Conservation (phyloP, 2,113 vertebrate species). For the Carassius carassius region DNA sequence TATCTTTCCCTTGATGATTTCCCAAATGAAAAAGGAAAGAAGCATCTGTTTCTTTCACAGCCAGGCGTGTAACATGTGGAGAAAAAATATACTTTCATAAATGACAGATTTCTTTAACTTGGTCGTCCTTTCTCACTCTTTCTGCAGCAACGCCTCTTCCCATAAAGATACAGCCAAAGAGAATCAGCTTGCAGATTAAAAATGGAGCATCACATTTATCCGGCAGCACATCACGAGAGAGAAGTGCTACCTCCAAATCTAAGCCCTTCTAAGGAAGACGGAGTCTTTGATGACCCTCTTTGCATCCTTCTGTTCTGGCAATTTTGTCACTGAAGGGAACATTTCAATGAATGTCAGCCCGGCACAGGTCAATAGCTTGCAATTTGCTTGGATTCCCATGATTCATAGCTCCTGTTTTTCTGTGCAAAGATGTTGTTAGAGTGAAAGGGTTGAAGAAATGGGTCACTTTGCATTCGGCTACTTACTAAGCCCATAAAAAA, state of each 20-base stretch:
- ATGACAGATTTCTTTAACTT: not conserved
- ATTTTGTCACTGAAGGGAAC: not conserved
- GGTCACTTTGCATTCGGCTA: not conserved
- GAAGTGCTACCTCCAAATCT: slow-evolving; percentile 8
- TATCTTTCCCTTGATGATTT: slow-evolving; percentile 56
- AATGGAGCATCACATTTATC: slow-evolving; percentile 23
- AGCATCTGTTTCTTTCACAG: slow-evolving; percentile 50
- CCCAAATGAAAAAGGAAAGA: slow-evolving; percentile 41
- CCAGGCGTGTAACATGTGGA: not conserved
- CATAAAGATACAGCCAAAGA: slow-evolving; percentile 14
- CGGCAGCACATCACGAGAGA: slow-evolving; percentile 1
- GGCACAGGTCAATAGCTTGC: not conserved
- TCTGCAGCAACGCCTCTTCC: not conserved
- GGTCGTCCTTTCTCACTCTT: not conserved
- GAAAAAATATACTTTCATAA: not conserved
- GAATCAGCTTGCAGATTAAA: slow-evolving; percentile 8
- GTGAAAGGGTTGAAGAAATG: not conserved
- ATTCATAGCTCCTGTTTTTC: not conserved
- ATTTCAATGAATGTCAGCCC: not conserved
- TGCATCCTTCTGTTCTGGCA: not conserved
- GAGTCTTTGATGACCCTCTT: not conserved
- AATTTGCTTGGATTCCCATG: not conserved
- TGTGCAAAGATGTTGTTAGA: not conserved
- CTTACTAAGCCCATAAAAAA: too few relatives aligned
- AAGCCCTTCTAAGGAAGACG: slow-evolving; percentile 14